Percentiles rank a stretch among this genome's conserved stretches.
phyloP scores from a whole-genome alignment of 1,140 invertebrate species.

The Mycetomoellerius zeteki region DNA sequence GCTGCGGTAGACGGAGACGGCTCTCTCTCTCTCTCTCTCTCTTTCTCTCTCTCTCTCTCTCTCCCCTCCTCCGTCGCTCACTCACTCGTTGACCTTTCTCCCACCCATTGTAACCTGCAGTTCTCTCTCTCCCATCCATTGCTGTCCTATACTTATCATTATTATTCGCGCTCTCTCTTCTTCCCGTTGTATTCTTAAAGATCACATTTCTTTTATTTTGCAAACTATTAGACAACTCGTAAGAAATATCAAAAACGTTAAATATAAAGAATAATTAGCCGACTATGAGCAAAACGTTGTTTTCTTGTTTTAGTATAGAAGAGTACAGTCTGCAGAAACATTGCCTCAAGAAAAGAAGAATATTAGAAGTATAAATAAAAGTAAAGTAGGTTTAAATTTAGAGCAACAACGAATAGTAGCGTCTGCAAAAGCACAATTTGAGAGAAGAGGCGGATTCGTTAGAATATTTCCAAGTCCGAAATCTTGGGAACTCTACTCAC shows the following conservation, averaged over 20 bases:
- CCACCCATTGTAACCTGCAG: no score
- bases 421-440: conserved; percentile 93
- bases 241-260: background rate
- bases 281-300: background rate
- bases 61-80: no score
- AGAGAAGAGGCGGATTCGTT: conserved; percentile 95
- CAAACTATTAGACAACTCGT: no score
- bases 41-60: no score
- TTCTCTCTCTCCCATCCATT: no score
- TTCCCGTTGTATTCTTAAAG: no score
- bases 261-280: background rate
- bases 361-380: conserved; percentile 82
- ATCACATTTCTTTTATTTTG: no score
- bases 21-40: no score
- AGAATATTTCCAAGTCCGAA: conserved; percentile 96
- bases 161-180: no score
- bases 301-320: conserved; percentile 83
- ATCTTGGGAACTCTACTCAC: conserved; percentile 93
- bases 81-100: no score
- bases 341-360: conserved; percentile 84
- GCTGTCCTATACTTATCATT: no score
- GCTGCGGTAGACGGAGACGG: no score
- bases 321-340: conserved; percentile 91
- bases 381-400: conserved; percentile 88
- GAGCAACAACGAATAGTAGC: conserved; percentile 94